phyloP scores from a whole-genome alignment of 2,888 invertebrate species.

The Chalcis sispes region DNA sequence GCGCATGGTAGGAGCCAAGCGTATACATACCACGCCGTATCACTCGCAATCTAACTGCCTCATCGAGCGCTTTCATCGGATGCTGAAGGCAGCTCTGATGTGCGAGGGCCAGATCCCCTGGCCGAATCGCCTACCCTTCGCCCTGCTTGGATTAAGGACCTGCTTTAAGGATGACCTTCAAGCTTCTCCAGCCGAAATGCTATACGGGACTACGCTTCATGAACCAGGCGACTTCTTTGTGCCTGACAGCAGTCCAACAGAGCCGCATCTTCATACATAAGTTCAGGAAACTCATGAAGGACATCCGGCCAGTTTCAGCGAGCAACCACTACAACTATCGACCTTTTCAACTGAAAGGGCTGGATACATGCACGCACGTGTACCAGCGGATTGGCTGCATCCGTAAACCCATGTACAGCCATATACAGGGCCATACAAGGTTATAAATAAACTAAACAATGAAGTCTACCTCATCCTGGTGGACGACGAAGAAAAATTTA shows the following conservation, averaged over 20 bases:
- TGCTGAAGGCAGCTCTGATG: not conserved
- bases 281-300: not conserved
- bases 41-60: not conserved
- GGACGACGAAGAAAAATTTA: no score
- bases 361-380: no score
- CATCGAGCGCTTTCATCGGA: not conserved
- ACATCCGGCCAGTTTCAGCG: not conserved
- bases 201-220: not conserved
- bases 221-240: not conserved
- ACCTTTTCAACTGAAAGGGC: not conserved
- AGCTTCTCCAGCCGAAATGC: not conserved
- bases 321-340: not conserved
- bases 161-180: not conserved
- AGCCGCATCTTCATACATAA: not conserved
- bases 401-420: no score
- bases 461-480: no score
- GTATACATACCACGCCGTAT: not conserved
- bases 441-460: no score
- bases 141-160: not conserved
- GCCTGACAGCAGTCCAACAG: not conserved
- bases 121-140: not conserved
- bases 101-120: not conserved
- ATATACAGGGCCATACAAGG: no score
- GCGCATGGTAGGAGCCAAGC: no score
- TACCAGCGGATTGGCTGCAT: no score